Conservation (phyloP, 2,113 vertebrate genomes). For the Papio anubis region DNA sequence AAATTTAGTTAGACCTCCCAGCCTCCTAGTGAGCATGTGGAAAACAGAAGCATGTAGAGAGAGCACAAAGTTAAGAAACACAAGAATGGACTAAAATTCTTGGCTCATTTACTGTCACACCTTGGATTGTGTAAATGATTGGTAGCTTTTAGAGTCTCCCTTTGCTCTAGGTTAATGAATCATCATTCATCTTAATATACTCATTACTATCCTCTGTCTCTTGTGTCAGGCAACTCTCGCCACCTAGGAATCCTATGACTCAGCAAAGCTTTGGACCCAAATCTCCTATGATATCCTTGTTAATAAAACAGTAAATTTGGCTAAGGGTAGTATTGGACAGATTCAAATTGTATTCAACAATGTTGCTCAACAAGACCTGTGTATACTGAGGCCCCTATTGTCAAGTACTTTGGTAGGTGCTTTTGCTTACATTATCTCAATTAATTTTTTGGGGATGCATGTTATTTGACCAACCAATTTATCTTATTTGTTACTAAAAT, state of each 20-base stretch:
- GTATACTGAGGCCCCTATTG: not conserved
- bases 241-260: not conserved
- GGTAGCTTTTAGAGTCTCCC: accelerated
- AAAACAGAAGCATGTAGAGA: not conserved
- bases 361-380: not conserved
- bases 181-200: not conserved
- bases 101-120: not conserved
- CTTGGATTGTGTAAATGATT: not conserved
- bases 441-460: not conserved
- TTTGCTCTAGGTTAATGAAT: not conserved
- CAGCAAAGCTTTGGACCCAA: not conserved
- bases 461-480: not conserved
- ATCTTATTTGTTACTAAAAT: not conserved
- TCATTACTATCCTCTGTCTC: not conserved
- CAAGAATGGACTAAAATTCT: not conserved
- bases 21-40: not conserved
- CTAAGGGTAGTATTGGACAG: not conserved
- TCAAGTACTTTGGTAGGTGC: not conserved
- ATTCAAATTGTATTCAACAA: not conserved
- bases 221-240: not conserved
- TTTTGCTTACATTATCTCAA: not conserved
- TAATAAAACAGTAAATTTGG: not conserved
- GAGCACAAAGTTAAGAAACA: not conserved
- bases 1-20: not conserved
- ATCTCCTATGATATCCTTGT: not conserved